Evolutionary conservation across 2,113 vertebrate genomes (phyloP).

Genomic region (Pluvialis apricaria): DNA sequence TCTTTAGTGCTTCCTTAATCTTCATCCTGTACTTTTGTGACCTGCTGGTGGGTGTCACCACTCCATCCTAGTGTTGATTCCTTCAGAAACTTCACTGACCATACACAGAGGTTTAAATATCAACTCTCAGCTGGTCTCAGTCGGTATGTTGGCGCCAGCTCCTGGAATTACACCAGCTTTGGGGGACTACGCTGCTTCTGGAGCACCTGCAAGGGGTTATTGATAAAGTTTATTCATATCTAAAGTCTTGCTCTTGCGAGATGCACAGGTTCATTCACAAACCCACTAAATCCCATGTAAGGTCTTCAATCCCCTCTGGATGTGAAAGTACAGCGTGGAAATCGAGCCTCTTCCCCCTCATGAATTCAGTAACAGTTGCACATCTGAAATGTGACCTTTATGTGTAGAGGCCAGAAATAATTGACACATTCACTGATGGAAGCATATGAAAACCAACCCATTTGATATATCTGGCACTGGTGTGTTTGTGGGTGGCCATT

Average conservation of each 20-base stretch:
- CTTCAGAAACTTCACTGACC: not conserved
- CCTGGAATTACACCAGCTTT: not conserved
- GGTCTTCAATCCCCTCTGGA: not conserved
- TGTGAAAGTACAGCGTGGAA: not conserved
- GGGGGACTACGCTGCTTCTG: accelerated
- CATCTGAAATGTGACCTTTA: not conserved
- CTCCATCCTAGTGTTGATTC: not conserved
- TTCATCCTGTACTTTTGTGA: not conserved
- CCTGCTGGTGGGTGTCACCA: not conserved
- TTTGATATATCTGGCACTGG: not conserved
- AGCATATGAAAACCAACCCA: not conserved
- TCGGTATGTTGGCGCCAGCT: accelerated
- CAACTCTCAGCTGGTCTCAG: not conserved
- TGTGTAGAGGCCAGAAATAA: not conserved
- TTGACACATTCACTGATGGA: not conserved
- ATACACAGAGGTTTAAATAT: not conserved
- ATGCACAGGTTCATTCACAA: not conserved
- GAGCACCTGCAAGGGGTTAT: not conserved
- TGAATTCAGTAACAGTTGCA: not conserved
- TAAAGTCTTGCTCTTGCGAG: not conserved
- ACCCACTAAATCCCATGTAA: not conserved
- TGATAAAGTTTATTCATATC: not conserved
- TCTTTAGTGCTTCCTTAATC: not conserved
- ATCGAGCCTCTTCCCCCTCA: not conserved
- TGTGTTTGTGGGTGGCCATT: slow-evolving; percentile 8